Evolutionary conservation across 2,797 vertebrate species (phyloP), one percentile per base, ranked within the genome.

Genomic region (Catamblyrhynchus diadema): DNA sequence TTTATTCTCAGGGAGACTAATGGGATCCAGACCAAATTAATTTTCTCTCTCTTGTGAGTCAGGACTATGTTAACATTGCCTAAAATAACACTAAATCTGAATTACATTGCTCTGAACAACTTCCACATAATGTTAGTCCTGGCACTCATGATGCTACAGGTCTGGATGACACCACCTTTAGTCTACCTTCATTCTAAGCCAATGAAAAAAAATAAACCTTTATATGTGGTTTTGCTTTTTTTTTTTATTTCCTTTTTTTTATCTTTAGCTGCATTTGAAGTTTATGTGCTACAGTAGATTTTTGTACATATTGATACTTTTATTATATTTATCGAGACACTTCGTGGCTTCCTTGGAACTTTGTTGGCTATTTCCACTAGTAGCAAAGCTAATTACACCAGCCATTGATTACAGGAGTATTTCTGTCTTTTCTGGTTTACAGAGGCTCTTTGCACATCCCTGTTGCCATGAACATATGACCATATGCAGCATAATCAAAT

Each of bases 51-150:
- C 56, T 78, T 64, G 44, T 93, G 87, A 72, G 59, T 79, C 71
- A 95, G 80, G 45, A 37, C n/a, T 81, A 7, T 35, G 64, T 57
- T 86, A 88, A 91, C 32, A 23, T 57, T 45, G 44, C 62, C 70
- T 95, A 50, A 89, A 72, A 64, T 88, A 88, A 80, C 42, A 79
- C 19, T 83, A 50, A 93, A 85, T 64, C 35, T 91, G 72, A 85
- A 93, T 74, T 60, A 86, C 53, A n/a, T 73, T 90, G 56, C 44
- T 83, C 75, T 78, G 79, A 92, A 93, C 51, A 93, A 75, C 33
- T 89, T 73, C 71, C 56, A 62, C 25, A 5, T 86, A 67, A 11
- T 50, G 61, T 69, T 48, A 83, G 64, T 67, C 44, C 41, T 88
- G 53, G 81, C 35, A 59, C 42, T n/a, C 28, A 9, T 12, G 32